Evolutionary conservation across 2,888 invertebrate species (phyloP), one percentile per base, ranked within the genome.

Genomic region (Drosophila formosana): DNA sequence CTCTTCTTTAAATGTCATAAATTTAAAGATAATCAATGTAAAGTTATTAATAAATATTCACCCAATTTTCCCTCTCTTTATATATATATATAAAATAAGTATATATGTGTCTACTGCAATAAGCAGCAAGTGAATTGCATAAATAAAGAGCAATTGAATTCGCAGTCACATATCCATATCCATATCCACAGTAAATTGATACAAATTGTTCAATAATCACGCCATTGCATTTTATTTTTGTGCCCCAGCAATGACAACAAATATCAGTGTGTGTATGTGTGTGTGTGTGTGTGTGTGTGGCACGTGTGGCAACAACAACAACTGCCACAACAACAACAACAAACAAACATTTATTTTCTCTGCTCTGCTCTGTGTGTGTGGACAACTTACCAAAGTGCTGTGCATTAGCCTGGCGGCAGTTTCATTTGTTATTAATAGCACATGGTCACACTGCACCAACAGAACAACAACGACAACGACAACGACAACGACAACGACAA

Each of bases 201-300:
- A 91, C 90, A 91, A 91, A 91, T 91, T 81, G 90, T 84, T 88
- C 89, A 90, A 91, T 91, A 91, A 91, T 90, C 90, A 91, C 91
- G 89, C 82, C 84, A 90, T 91, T 90, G 86, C 84, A 89, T 89
- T 90, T 90, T 89, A 88, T 91, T 88, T 86, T 84, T 80, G 57
- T 72, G 52, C 34, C 34, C 23, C 46, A 49, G 37, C 39, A 13
- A 41, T 41, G 37, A 43, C 47, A 55, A 32, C 39, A 63, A 23
- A 28, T 18, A 43, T 18, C 18, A 1, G 1, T 18, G 18, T 18
- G 18, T 18, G 18, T 18, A 2, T 18, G 18, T 18, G 18, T 18
- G 18, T 18, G 18, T 18, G 18, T 52, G 72, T 18, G 18, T 18
- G 18, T 18, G 18, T 18, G 18, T 18, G 18, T 52, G 72, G 57